Evolutionary conservation across 2,113 vertebrate genomes (phyloP).

Genomic region (Peromyscus maniculatus): DNA sequence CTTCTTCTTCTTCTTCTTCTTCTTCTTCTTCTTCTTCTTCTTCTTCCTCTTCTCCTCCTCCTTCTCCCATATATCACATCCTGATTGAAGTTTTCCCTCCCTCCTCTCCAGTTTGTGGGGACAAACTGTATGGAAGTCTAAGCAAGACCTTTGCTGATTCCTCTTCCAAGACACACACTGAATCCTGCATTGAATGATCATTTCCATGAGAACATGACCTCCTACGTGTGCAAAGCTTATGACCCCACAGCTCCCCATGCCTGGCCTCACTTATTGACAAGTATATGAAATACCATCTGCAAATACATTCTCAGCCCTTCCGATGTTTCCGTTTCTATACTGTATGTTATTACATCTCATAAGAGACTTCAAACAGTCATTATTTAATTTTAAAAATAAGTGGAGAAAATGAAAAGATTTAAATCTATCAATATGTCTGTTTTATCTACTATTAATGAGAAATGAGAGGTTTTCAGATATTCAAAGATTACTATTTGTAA

Average conservation of each 20-base stretch:
- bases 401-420: neutral
- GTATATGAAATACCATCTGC: neutral
- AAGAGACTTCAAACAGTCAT: constrained; percentile 1
- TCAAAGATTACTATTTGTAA: neutral
- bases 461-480: neutral
- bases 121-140: neutral
- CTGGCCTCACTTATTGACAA: neutral
- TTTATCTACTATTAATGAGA: neutral
- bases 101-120: neutral
- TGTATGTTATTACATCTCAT: neutral
- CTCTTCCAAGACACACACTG: neutral
- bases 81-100: too few relatives aligned
- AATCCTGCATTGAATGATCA: neutral
- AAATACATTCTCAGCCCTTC: neutral
- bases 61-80: too few relatives aligned
- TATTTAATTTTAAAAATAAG: constrained; percentile 9
- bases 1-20: too few relatives aligned
- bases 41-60: too few relatives aligned
- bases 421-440: neutral
- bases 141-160: neutral
- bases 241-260: neutral
- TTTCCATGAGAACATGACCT: neutral
- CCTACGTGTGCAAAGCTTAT: neutral
- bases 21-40: too few relatives aligned
- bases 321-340: neutral